Evolutionary conservation across 2,888 invertebrate genomes (phyloP), one percentile per base, ranked within the genome.

Genomic region (Hirtodrosophila cameraria): DNA sequence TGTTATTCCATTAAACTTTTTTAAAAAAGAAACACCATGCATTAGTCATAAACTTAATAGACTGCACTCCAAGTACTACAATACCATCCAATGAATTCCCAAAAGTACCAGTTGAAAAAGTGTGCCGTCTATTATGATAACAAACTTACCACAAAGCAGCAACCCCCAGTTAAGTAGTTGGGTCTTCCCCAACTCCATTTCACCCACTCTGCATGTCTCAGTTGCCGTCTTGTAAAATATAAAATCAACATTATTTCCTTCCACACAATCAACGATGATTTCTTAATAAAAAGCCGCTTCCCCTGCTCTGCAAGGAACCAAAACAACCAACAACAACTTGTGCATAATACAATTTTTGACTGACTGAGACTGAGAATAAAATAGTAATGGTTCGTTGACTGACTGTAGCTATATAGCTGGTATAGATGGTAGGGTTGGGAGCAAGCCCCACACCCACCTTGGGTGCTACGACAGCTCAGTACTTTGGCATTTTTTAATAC

Each of bases 261-360:
- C 84, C 84, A 84, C 79, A 76, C 82, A 82, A 84, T 84, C 82
- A 82, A 81, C 81, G 81, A 84, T 84, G 82, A 81, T 84, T 82
- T 82, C 84, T 81, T 84, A 81, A 79, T 84, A 81, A 84, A 83
- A 82, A 76, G 74, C 71, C 63, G 64, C 42, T 62, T 57, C 18
- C 50, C 31, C 20, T 18, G 15, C 39, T 41, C 28, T 33, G 27
- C 45, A 46, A 27, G 27, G 39, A 50, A 58, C 58, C 67, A 65
- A 57, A n/a, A 59, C 55, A 59, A 52, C 39, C 36, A 20, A 36
- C 36, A 60, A 59, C 68, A 72, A 60, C 73, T 75, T 78, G 54
- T 65, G 82, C 75, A 79, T 75, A 79, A 81, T 75, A 82, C 74
- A 75, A 80, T 80, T 82, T 82, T 80, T 82, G 79, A 80, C 74